Evolutionary conservation across 2,113 vertebrate genomes (phyloP).

Genomic region (Amphiprion percula): DNA sequence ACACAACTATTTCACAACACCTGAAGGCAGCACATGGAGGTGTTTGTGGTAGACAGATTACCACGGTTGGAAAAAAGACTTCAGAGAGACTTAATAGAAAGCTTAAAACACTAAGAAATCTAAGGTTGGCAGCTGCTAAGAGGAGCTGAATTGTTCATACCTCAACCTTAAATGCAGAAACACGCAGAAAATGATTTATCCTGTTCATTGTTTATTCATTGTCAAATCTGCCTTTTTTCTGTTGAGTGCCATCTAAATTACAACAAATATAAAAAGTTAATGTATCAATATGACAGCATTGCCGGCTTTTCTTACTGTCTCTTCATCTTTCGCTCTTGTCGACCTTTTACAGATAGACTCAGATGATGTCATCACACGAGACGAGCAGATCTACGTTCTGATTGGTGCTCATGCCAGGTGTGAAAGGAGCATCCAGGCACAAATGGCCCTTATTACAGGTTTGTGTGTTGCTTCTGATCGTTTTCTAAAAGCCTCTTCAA

Average conservation of each 20-base stretch:
- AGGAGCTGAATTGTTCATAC: neutral
- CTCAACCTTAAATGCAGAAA: neutral
- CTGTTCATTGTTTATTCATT: neutral
- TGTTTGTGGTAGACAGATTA: slow-evolving; percentile 55
- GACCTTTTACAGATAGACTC: slow-evolving; percentile 86
- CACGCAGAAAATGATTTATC: neutral
- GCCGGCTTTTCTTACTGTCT: neutral
- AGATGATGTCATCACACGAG: slow-evolving; percentile 91
- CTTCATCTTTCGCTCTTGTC: neutral
- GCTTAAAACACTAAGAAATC: neutral
- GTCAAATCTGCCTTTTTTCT: neutral
- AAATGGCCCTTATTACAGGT: slow-evolving; percentile 84
- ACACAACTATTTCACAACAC: slow-evolving; percentile 85
- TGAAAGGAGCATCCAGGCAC: slow-evolving; percentile 83
- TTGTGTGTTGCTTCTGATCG: neutral
- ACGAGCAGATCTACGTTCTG: slow-evolving; percentile 93
- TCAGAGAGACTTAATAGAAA: slow-evolving; percentile 14
- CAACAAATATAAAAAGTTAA: neutral
- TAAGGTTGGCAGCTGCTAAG: neutral
- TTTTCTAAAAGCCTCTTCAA: neutral
- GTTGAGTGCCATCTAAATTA: neutral
- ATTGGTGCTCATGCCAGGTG: slow-evolving; percentile 88
- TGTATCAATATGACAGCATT: neutral
- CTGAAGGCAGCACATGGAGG: slow-evolving; percentile 70
- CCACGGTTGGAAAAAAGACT: neutral